Evolutionary conservation across 2,888 invertebrate genomes (phyloP).

Genomic region (Oasisia sp.): DNA sequence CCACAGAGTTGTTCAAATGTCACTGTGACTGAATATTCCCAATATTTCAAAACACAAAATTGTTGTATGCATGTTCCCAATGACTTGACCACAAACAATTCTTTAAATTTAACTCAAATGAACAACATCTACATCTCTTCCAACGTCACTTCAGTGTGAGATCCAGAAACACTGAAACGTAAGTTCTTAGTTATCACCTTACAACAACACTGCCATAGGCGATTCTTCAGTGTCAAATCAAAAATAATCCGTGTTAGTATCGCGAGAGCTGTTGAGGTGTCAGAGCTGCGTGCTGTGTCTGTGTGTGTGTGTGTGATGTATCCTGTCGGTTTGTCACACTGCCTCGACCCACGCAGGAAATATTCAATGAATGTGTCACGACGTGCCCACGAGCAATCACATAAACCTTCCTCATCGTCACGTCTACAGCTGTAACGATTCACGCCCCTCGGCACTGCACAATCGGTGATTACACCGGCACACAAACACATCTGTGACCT

Average conservation of each 20-base stretch:
- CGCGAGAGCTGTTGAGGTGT: background rate
- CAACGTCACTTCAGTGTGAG: no score
- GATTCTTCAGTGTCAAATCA: background rate
- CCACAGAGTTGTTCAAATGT: no score
- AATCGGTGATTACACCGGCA: background rate
- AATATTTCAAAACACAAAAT: no score
- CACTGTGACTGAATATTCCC: no score
- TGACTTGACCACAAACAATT: no score
- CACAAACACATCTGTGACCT: background rate
- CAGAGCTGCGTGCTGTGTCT: background rate
- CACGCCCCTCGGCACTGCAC: background rate
- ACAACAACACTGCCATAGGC: no score
- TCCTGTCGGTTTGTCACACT: background rate
- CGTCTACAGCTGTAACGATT: background rate
- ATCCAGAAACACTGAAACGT: background rate
- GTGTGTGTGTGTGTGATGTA: background rate
- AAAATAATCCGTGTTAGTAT: background rate
- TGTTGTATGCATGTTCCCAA: no score
- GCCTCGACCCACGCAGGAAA: background rate
- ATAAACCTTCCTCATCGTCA: slow-evolving; percentile 12
- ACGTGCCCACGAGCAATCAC: background rate
- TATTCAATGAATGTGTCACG: slow-evolving; percentile 17
- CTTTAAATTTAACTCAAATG: no score
- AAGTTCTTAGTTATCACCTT: background rate
- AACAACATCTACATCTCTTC: no score